Conservation (phyloP, 2,797 vertebrate species). For the Atherinosoma microstoma region DNA sequence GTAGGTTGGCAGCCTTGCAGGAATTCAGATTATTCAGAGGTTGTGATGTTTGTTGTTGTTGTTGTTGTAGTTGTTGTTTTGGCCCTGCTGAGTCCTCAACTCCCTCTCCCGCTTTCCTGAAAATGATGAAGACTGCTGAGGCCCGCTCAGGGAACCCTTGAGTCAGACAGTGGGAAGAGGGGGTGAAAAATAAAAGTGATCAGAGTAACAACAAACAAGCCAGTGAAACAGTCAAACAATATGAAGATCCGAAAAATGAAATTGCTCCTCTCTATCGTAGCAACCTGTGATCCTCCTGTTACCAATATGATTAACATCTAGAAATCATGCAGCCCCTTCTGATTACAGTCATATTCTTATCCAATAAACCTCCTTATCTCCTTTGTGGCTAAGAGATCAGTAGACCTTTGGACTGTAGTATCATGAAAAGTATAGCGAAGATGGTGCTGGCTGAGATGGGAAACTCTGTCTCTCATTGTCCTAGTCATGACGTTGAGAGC, state of each 20-base stretch:
- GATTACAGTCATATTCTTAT: conserved; percentile 13
- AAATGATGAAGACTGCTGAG: conserved; percentile 43
- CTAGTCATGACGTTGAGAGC: conserved; percentile 19
- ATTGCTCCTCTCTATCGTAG: background rate
- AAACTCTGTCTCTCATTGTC: conserved; percentile 31
- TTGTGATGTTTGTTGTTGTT: conserved; percentile 63
- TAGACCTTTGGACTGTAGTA: conserved; percentile 61
- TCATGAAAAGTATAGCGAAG: conserved; percentile 10
- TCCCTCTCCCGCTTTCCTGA: conserved; percentile 20
- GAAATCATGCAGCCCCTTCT: conserved; percentile 16
- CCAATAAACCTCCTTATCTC: conserved; percentile 41
- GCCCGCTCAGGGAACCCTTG: conserved; percentile 35
- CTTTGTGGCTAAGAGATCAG: conserved; percentile 8
- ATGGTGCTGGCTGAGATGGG: conserved; percentile 18
- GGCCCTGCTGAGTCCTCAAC: conserved; percentile 25
- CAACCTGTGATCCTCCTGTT: background rate
- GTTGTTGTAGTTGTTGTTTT: conserved; percentile 63
- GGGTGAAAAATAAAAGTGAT: background rate
- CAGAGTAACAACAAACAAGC: conserved; percentile 14
- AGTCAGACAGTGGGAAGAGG: conserved; percentile 11
- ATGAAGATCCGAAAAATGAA: background rate
- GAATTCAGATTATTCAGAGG: conserved; percentile 61
- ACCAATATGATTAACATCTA: background rate
- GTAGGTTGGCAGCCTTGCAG: conserved; percentile 48
- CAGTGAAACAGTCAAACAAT: conserved; percentile 8